Base-by-base conservation (phyloP, 2,113 vertebrate genomes). In the Caranx ignobilis region DNA sequence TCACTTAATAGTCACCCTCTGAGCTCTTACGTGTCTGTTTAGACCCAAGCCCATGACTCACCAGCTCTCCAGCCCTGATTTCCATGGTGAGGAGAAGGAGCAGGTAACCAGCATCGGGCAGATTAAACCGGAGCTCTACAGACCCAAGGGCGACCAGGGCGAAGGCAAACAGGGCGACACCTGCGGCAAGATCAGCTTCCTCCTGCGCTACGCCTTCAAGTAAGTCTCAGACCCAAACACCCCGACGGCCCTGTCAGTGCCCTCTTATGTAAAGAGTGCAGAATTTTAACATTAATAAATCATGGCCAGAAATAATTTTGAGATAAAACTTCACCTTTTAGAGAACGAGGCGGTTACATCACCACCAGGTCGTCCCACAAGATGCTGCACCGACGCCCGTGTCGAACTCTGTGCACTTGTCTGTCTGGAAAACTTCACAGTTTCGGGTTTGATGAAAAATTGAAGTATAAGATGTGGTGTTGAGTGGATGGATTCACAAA, bases 81-180 rank as follows among this genome's bases (percentile, higher is more conserved):
- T 95, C 84, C 94, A 93, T 1, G 89, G 85, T 2, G 95, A 96
- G 63, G 95, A 95, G 69, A 95, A 96, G 84, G 97, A 98, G 62
- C 97, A 98, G 88, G 95, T 96, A 71, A 97, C 96, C 81, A 95
- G 97, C 90, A 97, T 98, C 0, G 97, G 97, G 19, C 97, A 97
- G 91, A 98, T 98, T 87, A 97, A 98, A 69, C 97, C 97, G 0
- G 97, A 98, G 91, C 92, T 98, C 47, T 98, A 98, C 92, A 93
- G 96, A 70, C 94, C 96, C 32, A 95, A 95, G 54, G 95, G 95
- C 5, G 96, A 96, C 84, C 92, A 83, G 84, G 93, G 94, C 1
- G 95, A 96, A 5, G 94, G 94, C 64, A 96, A 95, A 55, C 93
- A 86, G 86, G 95, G 92, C 37, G 94, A 96, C 39, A 95, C 72